Base-by-base conservation (phyloP, 2,888 invertebrate species). In the Sisyra terminalis region DNA sequence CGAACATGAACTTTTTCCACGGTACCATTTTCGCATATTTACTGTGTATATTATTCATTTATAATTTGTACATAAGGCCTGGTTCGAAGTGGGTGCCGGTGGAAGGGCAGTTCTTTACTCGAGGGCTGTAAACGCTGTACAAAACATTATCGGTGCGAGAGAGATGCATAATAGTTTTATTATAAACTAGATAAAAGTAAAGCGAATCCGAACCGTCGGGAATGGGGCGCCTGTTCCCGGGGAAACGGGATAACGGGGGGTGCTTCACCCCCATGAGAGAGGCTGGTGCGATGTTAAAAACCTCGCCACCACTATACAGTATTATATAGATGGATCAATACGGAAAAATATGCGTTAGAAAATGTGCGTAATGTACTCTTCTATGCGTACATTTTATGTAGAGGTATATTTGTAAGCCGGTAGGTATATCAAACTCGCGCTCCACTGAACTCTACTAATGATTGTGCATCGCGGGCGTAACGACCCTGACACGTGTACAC, bases 311-410 rank as follows among this genome's bases (percentile, higher is more conserved):
- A 41, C 41, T 41, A 34, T 34, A 41, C 37, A 17, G 41, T 35
- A 41, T 41, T 43, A 43, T 43, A 35, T 35, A 35, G 34, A 38
- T 43, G 43, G 43, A 43, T 43, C 43, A 43, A 43, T 43, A 43
- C 43, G 34, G 43, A 43, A 43, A 43, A 43, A 43, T 43, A 43
- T 43, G 38, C 43, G 43, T 43, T 43, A 43, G 43, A 43, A 43
- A 43, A 43, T 43, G 43, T 43, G 43, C 43, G 43, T 43, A 43
- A 43, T 43, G 38, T 43, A 43, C 43, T 42, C 14, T 30, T 42
- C 34, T 42, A 42, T 32, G 42, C 42, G 42, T 42, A 42, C 42
- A 42, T 42, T 42, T 35, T 42, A 42, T 42, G 34, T 42, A 14
- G n/a, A 39, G 30, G 39, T 29, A 29, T 39, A 29, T 29, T 39